Evolutionary conservation across 2,888 invertebrate species (phyloP), one percentile per base, ranked within the genome.

Genomic region (Imbricaverruca yamaguchii): DNA sequence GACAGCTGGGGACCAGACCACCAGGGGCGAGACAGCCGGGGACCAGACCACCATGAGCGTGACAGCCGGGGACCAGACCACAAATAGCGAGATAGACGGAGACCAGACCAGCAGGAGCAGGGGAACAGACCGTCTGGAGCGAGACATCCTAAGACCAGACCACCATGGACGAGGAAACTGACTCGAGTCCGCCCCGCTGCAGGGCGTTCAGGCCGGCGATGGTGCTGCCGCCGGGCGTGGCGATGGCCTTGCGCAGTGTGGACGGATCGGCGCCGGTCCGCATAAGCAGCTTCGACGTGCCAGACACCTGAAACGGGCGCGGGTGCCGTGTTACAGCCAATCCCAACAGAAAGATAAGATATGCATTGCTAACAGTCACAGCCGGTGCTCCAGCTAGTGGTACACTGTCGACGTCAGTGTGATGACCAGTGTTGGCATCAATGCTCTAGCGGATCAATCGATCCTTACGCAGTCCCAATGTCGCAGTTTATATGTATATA

Each of bases 121-220:
- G 18, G 18, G 18, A 6, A 15, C 61, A 63, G 63, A 13, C 18
- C 61, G 13, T 18, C 6, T 61, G 18, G 18, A 63, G 13, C 63
- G 21, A 15, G 8, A 18, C 13, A 18, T 8, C 13, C 63, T 8
- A 0, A 1, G 15, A 39, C 39, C 39, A 39, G 2, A 39, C 39
- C 39, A 39, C 18, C 63, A 18, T 1, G 6, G 67, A 23, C 67
- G 8, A 23, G 10, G 67, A 15, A 4, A 74, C 74, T 74, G 8
- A 74, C 74, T 79, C 79, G 57, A 79, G 57, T 7, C 79, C 79
- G 9, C 79, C 79, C 57, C 79, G 79, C 79, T 79, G 79, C 23
- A 79, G 79, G 15, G 15, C 57, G 10, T n/a, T 57, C 79, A 79
- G 79, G 0, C 56, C 79, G 23, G 57, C 57, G 13, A 79, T 23